Base-by-base conservation (phyloP, 2,797 vertebrate genomes). In the Microtus obscurus region DNA sequence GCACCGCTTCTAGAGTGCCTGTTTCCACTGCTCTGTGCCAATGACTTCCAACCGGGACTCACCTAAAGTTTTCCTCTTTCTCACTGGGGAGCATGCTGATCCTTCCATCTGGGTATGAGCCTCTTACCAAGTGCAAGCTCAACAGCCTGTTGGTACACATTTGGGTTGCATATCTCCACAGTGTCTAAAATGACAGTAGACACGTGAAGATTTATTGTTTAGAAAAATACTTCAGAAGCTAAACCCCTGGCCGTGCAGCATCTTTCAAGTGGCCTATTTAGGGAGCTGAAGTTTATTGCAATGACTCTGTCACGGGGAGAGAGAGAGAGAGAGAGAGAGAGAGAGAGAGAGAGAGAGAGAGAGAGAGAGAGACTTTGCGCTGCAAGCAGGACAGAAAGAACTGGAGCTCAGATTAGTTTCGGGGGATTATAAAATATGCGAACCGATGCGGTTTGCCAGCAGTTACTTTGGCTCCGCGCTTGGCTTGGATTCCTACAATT, bases 351-450 rank as follows among this genome's bases (percentile, higher is more conserved):
- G 56, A 59, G 21, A 23, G 19, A 23, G 53, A 56, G 53, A 56
- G 53, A 56, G 53, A 56, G 53, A 56, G 56, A 56, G 56, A 8
- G 21, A 59, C 56, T 56, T 56, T 59, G 56, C 6, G 0, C 19
- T 59, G 51, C 29, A 90, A 86, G 89, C 6, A 92, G 96, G 82
- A 90, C 83, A 71, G 80, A 95, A 93, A 93, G 77, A 48, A 96
- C 92, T 97, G 92, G 93, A 97, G 97, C 91, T 96, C 89, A 97
- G 93, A 98, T 92, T 93, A 89, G 95, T 98, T 96, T 97, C 79
- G 69, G 92, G 69, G 85, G 96, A 97, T 94, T 93, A 93, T 97
- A 97, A 97, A 98, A 96, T 95, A 97, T 29, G 78, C 78, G 94
- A 98, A 97, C 95, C 97, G 97, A 65, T 83, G 95, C 85, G 63